Percentiles rank a stretch among this genome's conserved stretches.
Conservation (phyloP, 2,113 vertebrate species). For the Telmatochromis sp. region DNA sequence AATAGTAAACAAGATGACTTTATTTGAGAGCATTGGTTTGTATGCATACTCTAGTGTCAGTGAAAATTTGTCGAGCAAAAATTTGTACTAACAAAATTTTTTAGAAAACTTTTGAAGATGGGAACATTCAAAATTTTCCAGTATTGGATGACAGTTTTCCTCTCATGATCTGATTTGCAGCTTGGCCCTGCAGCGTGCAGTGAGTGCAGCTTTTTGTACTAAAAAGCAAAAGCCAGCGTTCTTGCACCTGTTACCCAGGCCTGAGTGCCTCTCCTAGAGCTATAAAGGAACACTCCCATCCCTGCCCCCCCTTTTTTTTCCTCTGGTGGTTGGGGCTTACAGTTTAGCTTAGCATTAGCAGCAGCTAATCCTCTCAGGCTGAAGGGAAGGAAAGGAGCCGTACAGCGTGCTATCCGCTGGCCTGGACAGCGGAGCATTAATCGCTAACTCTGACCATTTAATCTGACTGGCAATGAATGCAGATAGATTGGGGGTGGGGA, state of each 20-base stretch:
- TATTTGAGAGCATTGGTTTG: background rate
- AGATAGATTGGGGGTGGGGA: slow-evolving; percentile 49
- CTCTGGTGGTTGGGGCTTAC: slow-evolving; percentile 41
- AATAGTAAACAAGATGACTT: background rate
- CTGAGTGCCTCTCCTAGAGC: background rate
- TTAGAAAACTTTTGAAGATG: background rate
- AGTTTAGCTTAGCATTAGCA: slow-evolving; percentile 68
- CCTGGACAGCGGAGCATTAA: slow-evolving; percentile 59
- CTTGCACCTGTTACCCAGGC: background rate
- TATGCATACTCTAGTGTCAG: background rate
- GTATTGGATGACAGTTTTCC: rapidly evolving
- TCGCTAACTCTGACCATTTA: slow-evolving; percentile 66
- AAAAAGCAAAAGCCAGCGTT: background rate
- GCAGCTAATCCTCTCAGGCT: slow-evolving; percentile 76
- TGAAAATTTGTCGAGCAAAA: background rate
- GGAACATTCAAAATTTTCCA: background rate
- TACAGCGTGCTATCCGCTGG: slow-evolving; percentile 39
- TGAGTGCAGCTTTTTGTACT: background rate
- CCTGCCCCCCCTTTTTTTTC: background rate
- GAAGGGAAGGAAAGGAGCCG: slow-evolving; percentile 44
- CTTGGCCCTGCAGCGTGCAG: background rate
- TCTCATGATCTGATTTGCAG: background rate
- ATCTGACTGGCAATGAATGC: slow-evolving; percentile 56
- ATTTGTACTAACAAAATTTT: background rate
- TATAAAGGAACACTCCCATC: background rate